phyloP scores from a whole-genome alignment of 1,140 invertebrate genomes.

The Apis florea region DNA sequence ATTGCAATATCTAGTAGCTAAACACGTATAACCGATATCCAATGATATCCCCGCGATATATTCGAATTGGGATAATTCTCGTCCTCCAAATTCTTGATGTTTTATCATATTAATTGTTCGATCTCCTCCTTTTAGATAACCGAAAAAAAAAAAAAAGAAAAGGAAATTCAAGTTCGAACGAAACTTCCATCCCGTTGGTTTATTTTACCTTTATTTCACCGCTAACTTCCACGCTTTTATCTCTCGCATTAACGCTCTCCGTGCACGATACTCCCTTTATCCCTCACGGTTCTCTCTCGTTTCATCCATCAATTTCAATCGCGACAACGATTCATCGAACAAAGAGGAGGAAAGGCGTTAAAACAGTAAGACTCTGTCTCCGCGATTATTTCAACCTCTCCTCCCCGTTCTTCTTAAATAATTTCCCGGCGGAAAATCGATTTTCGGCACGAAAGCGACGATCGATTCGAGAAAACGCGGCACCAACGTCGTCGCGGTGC shows the following conservation, averaged over 20 bases:
- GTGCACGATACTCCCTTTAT: background rate
- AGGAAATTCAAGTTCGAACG: background rate
- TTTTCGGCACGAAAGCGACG: background rate
- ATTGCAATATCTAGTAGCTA: too few relatives aligned
- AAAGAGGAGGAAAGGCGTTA: background rate
- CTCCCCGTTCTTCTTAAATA: background rate
- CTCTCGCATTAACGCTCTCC: background rate
- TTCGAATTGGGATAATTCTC: too few relatives aligned
- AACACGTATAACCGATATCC: too few relatives aligned
- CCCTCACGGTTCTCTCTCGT: background rate
- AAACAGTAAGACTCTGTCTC: background rate
- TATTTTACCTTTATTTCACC: background rate
- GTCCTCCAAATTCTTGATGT: too few relatives aligned
- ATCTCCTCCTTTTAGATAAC: too few relatives aligned
- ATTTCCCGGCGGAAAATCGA: background rate
- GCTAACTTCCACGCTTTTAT: background rate
- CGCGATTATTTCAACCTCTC: background rate
- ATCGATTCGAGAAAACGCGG: constrained; percentile 12
- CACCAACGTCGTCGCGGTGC: too few relatives aligned
- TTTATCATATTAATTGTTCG: too few relatives aligned
- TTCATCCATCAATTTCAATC: constrained; percentile 6
- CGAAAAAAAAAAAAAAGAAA: too few relatives aligned
- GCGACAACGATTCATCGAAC: background rate
- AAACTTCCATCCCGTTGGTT: background rate
- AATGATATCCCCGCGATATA: too few relatives aligned